These are phyloP conservation scores for Clepsis dumicolana DNA, from an alignment of 2,888 invertebrate genomes.

Conservation along the genomic window DNA sequence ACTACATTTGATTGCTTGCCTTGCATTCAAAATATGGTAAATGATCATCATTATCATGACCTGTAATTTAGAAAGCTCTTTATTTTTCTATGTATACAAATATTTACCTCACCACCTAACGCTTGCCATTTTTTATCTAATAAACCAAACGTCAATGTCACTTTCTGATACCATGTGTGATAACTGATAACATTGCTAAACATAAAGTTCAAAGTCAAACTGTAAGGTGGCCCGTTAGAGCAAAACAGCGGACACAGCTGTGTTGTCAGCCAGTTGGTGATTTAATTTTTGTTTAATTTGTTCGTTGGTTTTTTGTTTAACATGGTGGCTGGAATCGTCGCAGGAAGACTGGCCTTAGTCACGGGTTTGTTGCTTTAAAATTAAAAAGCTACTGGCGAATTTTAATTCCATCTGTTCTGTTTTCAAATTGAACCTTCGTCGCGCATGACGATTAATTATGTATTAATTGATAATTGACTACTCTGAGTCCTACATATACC, in stretches of 20 bases:
- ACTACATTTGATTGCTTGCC: too few species aligned
- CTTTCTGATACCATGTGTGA: conserved; percentile 8
- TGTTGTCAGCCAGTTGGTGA: conserved; percentile 13
- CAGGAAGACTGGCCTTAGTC: conserved; percentile 75
- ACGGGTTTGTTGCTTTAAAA: conserved; percentile 64
- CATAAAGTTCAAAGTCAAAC: conserved; percentile 62
- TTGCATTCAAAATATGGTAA: too few species aligned
- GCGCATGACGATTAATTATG: too few species aligned
- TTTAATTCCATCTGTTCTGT: neutral
- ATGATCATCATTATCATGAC: too few species aligned
- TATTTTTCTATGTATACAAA: too few species aligned
- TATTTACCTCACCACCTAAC: too few species aligned
- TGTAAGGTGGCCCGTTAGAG: conserved; percentile 35
- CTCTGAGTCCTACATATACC: neutral
- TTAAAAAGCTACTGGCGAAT: neutral
- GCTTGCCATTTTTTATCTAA: too few species aligned
- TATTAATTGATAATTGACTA: neutral
- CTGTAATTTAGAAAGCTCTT: too few species aligned
- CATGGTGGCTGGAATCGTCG: conserved; percentile 71
- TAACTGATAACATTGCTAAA: neutral
- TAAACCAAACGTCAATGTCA: conserved; percentile 21
- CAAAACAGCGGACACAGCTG: conserved; percentile 11
- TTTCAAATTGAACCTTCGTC: neutral
- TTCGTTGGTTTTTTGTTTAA: conserved; percentile 25
- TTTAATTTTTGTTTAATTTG: conserved; percentile 19